Evolutionary conservation across 2,113 vertebrate genomes (phyloP).

Genomic region (Malurus melanocephalus): DNA sequence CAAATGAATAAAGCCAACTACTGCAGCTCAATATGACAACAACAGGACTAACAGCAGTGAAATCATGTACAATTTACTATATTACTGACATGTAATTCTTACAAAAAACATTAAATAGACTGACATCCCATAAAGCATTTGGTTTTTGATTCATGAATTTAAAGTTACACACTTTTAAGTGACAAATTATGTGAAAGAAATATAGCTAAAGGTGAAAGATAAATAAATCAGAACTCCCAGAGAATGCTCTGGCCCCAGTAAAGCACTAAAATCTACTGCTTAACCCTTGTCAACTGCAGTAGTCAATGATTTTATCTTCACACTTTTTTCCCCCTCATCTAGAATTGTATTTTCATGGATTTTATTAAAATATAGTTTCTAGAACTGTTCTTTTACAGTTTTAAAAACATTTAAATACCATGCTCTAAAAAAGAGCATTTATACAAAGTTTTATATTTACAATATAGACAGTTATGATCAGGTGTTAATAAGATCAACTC

Average conservation of each 20-base stretch:
- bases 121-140: constrained; percentile 47
- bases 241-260: neutral
- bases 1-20: constrained; percentile 70
- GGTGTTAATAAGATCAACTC: constrained; percentile 54
- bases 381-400: constrained; percentile 58
- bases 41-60: constrained; percentile 69
- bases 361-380: constrained; percentile 58
- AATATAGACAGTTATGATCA: constrained; percentile 58
- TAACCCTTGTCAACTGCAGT: neutral
- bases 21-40: constrained; percentile 64
- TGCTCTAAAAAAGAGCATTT: constrained; percentile 71
- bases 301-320: neutral
- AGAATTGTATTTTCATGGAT: neutral
- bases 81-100: constrained; percentile 46
- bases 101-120: constrained; percentile 43
- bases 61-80: constrained; percentile 35
- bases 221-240: neutral
- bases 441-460: constrained; percentile 67
- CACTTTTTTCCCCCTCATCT: neutral
- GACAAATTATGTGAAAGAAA: constrained; percentile 7
- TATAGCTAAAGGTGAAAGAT: neutral
- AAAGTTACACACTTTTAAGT: neutral
- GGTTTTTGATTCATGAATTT: constrained; percentile 17
- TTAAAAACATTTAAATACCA: constrained; percentile 68
- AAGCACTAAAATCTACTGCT: neutral